Base-by-base conservation (phyloP, 2,888 invertebrate genomes). In the Cynaeus angustus region DNA sequence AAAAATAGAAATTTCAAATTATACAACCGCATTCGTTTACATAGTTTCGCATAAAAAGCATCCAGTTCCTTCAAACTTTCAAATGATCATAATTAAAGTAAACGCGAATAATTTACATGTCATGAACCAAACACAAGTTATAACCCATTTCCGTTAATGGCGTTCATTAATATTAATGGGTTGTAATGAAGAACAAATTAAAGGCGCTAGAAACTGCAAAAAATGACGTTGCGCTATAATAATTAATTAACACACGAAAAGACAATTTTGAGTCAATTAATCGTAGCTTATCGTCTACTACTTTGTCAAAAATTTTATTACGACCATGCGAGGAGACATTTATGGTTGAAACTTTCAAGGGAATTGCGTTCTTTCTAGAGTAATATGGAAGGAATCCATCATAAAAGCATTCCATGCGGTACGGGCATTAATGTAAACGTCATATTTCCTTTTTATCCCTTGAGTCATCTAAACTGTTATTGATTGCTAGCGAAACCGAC, bases 261-360 rank as follows among this genome's bases (percentile, higher is more conserved):
- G 38, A 38, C 38, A 55, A 38, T 43, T 41, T 12, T 12, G 56
- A 5, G 46, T 46, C 38, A 66, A 41, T 53, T 41, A 62, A 62
- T 62, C 21, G 50, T 12, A 37, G 43, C 33, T 55, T 58, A 33
- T 48, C 53, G 68, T 14, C 52, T 65, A 79, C 77, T 80, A 80
- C 79, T 80, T 80, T 79, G 80, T 78, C 79, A 78, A 79, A 79
- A 79, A 79, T 80, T 80, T 81, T 80, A 81, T 81, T 80, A 77
- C 77, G 72, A 71, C 75, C 72, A 72, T 69, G 74, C 68, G 75
- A n/a, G n/a, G n/a, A n/a, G n/a, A 78, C 79, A 74, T 79, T 80
- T 79, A 80, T 75, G 76, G 76, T 71, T 56, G 73, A 77, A 80
- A 79, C 74, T 80, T 79, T 78, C 76, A 72, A 68, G 75, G 78